These are phyloP conservation scores for Caenorhabditis uteleia DNA, from an alignment of 2,888 invertebrate genomes.

Conservation along the genomic window DNA sequence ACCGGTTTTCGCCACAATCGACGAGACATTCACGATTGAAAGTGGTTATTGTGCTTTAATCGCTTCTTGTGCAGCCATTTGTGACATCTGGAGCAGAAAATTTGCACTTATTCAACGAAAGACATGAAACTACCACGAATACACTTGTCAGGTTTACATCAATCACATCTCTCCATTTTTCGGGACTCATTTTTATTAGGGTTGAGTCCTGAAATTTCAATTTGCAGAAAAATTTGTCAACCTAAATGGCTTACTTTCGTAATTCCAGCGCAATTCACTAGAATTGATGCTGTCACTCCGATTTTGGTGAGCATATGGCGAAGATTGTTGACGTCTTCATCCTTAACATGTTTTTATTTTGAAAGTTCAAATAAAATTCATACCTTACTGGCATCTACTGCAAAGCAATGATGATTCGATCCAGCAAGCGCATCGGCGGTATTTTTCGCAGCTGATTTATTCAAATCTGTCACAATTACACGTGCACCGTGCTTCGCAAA, in stretches of 20 bases:
- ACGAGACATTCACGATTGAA: conserved; percentile 83
- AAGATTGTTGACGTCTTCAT: conserved; percentile 39
- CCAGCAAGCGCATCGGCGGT: conserved; percentile 75
- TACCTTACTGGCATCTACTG: conserved; percentile 43
- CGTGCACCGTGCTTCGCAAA: conserved; percentile 85
- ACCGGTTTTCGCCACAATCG: conserved; percentile 82
- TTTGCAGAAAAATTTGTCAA: not conserved
- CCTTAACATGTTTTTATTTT: not conserved
- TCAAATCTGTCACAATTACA: conserved; percentile 82
- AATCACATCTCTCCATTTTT: conserved; percentile 79
- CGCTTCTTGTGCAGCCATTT: conserved; percentile 81
- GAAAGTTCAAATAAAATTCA: not conserved
- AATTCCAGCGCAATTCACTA: conserved; percentile 79
- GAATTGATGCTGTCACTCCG: conserved; percentile 75
- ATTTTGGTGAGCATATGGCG: conserved; percentile 73
- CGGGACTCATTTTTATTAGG: conserved; percentile 81
- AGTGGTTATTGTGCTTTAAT: conserved; percentile 75
- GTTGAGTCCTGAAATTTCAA: conserved; percentile 78
- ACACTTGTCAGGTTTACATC: conserved; percentile 84
- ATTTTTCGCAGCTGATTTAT: conserved; percentile 77
- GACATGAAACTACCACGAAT: conserved; percentile 27
- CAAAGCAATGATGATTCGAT: conserved; percentile 17
- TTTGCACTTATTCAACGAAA: not conserved
- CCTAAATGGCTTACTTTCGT: too few species aligned
- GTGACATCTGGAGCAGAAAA: conserved; percentile 77